phyloP scores from a whole-genome alignment of 2,113 vertebrate species.

The Madoqua kirkii region DNA sequence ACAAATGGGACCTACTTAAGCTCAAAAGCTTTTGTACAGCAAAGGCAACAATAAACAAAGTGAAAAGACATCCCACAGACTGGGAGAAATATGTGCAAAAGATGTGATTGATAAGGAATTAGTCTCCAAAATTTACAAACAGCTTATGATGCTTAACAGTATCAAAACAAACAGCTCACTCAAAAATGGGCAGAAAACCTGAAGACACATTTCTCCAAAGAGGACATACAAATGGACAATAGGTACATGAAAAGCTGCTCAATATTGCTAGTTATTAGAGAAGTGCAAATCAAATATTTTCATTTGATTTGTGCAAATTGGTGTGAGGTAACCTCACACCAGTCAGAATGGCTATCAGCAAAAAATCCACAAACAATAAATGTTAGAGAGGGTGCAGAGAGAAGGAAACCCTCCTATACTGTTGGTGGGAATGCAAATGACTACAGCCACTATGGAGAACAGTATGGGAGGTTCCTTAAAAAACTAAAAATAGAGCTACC shows the following conservation, averaged over 20 bases:
- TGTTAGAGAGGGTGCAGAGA: neutral
- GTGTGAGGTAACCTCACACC: neutral
- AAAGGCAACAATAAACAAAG: neutral
- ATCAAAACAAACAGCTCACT: neutral
- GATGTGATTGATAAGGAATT: neutral
- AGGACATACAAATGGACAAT: neutral
- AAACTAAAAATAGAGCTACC: neutral
- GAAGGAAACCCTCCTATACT: neutral
- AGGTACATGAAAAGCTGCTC: neutral
- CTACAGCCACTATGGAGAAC: neutral
- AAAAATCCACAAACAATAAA: neutral
- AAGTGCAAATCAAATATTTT: neutral
- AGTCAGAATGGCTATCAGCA: neutral
- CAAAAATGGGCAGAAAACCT: neutral
- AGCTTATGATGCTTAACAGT: neutral
- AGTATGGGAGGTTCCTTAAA: neutral
- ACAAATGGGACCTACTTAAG: neutral
- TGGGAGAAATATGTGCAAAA: neutral
- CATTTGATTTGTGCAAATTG: neutral
- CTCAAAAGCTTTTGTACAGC: neutral
- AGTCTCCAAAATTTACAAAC: neutral
- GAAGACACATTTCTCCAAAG: neutral
- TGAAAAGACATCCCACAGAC: neutral
- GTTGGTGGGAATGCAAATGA: neutral
- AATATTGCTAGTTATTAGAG: neutral